phyloP scores from a whole-genome alignment of 1,140 invertebrate genomes.

The Trichomalopsis sarcophagae region DNA sequence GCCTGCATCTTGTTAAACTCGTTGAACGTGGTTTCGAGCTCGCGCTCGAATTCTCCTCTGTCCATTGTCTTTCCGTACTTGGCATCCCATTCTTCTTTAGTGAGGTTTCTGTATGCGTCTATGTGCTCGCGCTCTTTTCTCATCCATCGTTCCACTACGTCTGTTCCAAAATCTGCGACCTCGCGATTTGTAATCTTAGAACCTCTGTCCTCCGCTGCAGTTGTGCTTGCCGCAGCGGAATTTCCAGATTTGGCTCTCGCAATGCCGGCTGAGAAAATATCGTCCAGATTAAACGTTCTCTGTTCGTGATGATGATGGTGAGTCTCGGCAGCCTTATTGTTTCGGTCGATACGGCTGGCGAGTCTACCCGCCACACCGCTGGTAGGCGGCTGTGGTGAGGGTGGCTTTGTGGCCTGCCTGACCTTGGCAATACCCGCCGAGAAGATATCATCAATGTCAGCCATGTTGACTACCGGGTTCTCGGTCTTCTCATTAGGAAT shows the following conservation, averaged over 20 bases:
- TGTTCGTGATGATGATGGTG: neutral
- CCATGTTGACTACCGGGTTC: slow-evolving; percentile 56
- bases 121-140: slow-evolving; percentile 63
- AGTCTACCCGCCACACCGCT: slow-evolving; percentile 5
- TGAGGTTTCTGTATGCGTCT: slow-evolving; percentile 67
- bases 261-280: slow-evolving; percentile 67
- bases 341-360: slow-evolving; percentile 23
- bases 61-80: slow-evolving; percentile 60
- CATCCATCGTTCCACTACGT: slow-evolving; percentile 57
- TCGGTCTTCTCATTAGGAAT: slow-evolving; percentile 36
- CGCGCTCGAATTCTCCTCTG: slow-evolving; percentile 48
- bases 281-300: slow-evolving; percentile 58
- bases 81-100: slow-evolving; percentile 72
- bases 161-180: slow-evolving; percentile 14
- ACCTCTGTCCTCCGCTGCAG: neutral
- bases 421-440: slow-evolving; percentile 59
- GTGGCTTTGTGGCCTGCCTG: slow-evolving; percentile 49
- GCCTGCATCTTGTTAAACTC: slow-evolving; percentile 43
- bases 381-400: slow-evolving; percentile 30
- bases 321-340: neutral
- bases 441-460: slow-evolving; percentile 61
- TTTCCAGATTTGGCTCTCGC: slow-evolving; percentile 57
- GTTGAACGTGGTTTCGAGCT: slow-evolving; percentile 38
- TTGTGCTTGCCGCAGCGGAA: slow-evolving; percentile 1
- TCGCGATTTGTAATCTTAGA: neutral